These are phyloP conservation scores for Isichthys henryi DNA, from an alignment of 2,113 vertebrate species.

Conservation along the genomic window DNA sequence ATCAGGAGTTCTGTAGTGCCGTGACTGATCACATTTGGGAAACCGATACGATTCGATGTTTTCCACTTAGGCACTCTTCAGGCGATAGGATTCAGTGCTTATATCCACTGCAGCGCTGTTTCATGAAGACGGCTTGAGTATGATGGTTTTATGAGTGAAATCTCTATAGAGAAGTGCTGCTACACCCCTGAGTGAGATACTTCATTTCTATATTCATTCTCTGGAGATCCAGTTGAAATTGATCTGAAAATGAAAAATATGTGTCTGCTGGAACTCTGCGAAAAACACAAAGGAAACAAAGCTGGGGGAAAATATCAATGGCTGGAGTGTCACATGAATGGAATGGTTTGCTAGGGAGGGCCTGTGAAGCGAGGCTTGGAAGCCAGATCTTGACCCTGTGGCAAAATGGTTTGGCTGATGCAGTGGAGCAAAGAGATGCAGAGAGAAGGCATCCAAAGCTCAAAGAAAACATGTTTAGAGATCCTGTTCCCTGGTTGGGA, in stretches of 20 bases:
- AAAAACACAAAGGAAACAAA: not conserved
- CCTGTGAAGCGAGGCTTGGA: not conserved
- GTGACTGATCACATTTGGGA: not conserved
- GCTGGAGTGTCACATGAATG: not conserved
- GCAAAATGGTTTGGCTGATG: not conserved
- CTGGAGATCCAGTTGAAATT: not conserved
- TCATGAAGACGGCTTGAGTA: not conserved
- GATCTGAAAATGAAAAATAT: not conserved
- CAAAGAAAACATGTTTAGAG: not conserved
- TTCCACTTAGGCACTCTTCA: not conserved
- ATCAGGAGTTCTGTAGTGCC: not conserved
- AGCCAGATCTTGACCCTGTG: not conserved
- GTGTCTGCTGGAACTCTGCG: not conserved
- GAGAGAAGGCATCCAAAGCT: not conserved
- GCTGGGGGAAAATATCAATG: not conserved
- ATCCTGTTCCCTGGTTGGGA: not conserved
- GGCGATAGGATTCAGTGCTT: not conserved
- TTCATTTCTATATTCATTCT: not conserved
- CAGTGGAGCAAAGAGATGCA: not conserved
- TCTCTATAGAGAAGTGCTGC: not conserved
- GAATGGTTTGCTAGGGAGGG: not conserved
- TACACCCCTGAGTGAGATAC: not conserved
- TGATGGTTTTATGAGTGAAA: conserved; percentile 4
- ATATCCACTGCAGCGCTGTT: not conserved
- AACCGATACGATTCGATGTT: not conserved